Conservation (phyloP, 2,888 invertebrate species). For the Oligia strigilis region DNA sequence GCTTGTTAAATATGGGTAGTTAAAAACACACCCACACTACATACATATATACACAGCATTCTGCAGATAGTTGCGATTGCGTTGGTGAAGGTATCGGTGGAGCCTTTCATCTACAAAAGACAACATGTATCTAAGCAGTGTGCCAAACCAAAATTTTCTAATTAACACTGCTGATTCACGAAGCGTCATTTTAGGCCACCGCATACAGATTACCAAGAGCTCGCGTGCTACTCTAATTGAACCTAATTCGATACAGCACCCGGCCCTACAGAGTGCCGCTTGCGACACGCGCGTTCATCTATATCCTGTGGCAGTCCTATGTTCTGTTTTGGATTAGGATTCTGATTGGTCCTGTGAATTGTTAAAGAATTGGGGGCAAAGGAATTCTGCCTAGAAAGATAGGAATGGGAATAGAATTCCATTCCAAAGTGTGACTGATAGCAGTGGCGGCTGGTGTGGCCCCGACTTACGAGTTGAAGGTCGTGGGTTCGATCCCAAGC, state of each 20-base stretch:
- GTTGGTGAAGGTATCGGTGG: not conserved
- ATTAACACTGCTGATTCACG: not conserved
- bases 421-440: not conserved
- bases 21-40: no score
- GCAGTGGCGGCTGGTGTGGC: no score
- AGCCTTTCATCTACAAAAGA: no score
- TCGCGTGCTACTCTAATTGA: constrained; percentile 75
- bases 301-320: constrained; percentile 60
- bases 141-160: not conserved
- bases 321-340: constrained; percentile 7
- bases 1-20: no score
- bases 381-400: no score
- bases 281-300: constrained; percentile 56
- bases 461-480: no score
- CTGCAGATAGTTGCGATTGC: not conserved
- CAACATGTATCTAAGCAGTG: not conserved
- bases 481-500: no score
- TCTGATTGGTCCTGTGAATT: not conserved
- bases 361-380: not conserved
- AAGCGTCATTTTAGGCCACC: constrained; percentile 56
- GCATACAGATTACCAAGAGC: constrained; percentile 63
- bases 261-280: constrained; percentile 60
- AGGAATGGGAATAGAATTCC: not conserved
- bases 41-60: not conserved
- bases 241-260: constrained; percentile 70